phyloP scores from a whole-genome alignment of 2,797 vertebrate genomes.

The Tokudaia tokunoshimensis region DNA sequence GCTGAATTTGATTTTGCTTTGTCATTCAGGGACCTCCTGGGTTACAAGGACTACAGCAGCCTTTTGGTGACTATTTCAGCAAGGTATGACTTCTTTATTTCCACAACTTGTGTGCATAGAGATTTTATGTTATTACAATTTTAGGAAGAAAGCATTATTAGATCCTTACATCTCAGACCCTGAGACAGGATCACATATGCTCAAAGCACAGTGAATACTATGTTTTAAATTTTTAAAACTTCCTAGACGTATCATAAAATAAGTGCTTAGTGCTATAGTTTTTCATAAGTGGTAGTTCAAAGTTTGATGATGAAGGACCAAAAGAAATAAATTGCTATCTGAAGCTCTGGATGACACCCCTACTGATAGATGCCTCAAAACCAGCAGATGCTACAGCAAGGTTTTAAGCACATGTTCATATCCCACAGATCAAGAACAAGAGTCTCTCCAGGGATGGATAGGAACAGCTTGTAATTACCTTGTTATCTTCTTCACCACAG shows the following conservation, averaged over 20 bases:
- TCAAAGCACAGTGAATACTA: background rate
- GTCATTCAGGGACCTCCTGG: slow-evolving; percentile 85
- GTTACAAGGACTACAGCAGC: slow-evolving; percentile 82
- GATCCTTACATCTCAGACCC: slow-evolving; percentile 30
- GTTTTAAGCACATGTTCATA: background rate
- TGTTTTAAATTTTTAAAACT: slow-evolving; percentile 18
- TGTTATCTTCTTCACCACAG: background rate
- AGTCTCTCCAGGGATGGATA: background rate
- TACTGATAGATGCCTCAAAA: background rate
- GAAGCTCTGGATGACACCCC: background rate
- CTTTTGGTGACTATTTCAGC: slow-evolving; percentile 80
- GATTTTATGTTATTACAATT: background rate
- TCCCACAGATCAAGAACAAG: background rate
- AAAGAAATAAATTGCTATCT: slow-evolving; percentile 16
- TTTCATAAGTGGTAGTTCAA: background rate
- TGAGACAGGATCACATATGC: background rate
- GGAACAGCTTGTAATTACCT: background rate
- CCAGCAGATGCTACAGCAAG: background rate
- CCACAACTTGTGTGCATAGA: background rate
- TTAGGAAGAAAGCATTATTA: background rate
- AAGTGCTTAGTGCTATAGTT: background rate
- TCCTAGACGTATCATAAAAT: slow-evolving; percentile 26
- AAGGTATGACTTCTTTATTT: slow-evolving; percentile 82
- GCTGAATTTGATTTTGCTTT: slow-evolving; percentile 43
- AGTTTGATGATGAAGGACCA: background rate